Percentiles rank a stretch among this genome's conserved stretches.
These are phyloP conservation scores for Bursaphelenchus okinawaensis DNA, from an alignment of 2,888 invertebrate genomes.

Conservation along the genomic window DNA sequence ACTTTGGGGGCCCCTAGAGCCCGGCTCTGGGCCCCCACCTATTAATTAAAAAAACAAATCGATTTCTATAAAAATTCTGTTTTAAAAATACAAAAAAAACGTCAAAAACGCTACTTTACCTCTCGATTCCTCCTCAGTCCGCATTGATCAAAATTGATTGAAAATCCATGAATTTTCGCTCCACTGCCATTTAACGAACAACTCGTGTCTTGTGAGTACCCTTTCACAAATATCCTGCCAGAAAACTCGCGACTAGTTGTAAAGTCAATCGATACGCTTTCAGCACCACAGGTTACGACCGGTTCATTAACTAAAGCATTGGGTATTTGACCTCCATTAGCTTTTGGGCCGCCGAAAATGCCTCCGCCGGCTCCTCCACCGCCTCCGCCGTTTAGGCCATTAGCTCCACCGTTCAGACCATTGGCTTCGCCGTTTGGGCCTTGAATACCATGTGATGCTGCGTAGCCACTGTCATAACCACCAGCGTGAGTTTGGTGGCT, in stretches of 20 bases:
- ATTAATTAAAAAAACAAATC: neutral
- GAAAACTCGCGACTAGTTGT: conserved; percentile 46
- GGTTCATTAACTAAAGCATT: conserved; percentile 32
- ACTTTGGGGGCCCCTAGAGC: too few species aligned
- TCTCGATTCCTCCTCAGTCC: conserved; percentile 51
- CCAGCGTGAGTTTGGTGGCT: too few species aligned
- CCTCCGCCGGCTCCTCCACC: neutral
- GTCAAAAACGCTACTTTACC: conserved; percentile 9
- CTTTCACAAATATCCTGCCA: conserved; percentile 56
- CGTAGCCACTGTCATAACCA: neutral
- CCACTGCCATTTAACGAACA: conserved; percentile 26
- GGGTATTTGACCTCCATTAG: conserved; percentile 10
- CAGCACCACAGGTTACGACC: conserved; percentile 47
- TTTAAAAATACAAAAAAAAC: neutral
- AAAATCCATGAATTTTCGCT: conserved; percentile 30
- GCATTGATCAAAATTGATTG: conserved; percentile 49
- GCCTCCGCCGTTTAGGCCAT: neutral
- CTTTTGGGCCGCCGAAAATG: neutral
- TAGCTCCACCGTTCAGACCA: neutral
- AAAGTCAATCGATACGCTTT: conserved; percentile 46
- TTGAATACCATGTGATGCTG: neutral
- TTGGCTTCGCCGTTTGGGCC: neutral
- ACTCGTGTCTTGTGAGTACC: conserved; percentile 34
- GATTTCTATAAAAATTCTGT: neutral
- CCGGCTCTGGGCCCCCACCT: too few species aligned